A percentile compares a stretch with the other conserved stretches of the same genome.
phyloP scores from a whole-genome alignment of 2,888 invertebrate genomes.

The Plagodis pulveraria region DNA sequence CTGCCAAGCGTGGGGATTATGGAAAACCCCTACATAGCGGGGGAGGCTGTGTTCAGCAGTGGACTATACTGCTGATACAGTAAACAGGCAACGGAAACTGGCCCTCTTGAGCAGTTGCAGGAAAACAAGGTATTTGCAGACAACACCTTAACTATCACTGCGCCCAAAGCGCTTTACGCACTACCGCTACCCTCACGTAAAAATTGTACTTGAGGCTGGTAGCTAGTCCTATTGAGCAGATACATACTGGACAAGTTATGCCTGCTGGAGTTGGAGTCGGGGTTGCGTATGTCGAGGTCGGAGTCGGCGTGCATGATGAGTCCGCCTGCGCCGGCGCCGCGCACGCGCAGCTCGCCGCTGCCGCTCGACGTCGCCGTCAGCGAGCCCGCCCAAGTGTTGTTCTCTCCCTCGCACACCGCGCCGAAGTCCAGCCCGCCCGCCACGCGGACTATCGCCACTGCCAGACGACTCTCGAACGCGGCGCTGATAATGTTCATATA shows the following conservation, averaged over 20 bases:
- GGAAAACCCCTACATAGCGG: too few relatives aligned
- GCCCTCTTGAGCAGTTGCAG: too few relatives aligned
- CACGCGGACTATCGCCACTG: conserved; percentile 95
- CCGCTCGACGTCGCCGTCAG: conserved; percentile 71
- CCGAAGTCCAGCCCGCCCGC: conserved; percentile 94
- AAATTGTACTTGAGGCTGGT: neutral
- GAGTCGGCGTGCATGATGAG: conserved; percentile 89
- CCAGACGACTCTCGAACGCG: conserved; percentile 96
- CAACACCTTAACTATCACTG: too few relatives aligned
- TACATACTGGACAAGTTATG: conserved; percentile 66
- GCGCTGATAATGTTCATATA: conserved; percentile 82
- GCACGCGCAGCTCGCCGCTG: conserved; percentile 74
- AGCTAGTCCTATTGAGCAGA: too few relatives aligned
- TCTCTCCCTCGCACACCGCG: conserved; percentile 74
- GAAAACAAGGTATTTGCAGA: too few relatives aligned
- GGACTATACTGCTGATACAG: too few relatives aligned
- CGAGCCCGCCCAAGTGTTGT: conserved; percentile 68
- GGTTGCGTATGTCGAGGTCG: conserved; percentile 86
- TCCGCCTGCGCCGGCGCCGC: conserved; percentile 55
- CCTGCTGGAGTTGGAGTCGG: conserved; percentile 51
- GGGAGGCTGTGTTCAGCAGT: too few relatives aligned
- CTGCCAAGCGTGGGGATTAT: too few relatives aligned
- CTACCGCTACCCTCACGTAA: neutral
- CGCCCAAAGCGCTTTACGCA: too few relatives aligned
- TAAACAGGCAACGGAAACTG: too few relatives aligned